Conservation (phyloP, 2,888 invertebrate genomes). For the Acanthosoma haemorrhoidale region DNA sequence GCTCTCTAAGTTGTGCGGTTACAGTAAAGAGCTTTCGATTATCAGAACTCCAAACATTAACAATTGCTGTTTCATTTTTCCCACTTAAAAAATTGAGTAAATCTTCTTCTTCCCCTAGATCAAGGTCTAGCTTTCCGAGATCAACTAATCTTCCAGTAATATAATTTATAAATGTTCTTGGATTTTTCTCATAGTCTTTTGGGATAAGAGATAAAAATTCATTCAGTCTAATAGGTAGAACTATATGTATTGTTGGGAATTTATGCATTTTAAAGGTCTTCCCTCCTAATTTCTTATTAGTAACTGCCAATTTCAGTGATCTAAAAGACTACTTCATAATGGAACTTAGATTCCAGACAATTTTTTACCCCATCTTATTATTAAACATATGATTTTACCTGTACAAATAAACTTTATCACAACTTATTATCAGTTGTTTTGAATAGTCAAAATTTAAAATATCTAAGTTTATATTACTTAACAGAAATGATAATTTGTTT, state of each 20-base stretch:
- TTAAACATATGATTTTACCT: no score
- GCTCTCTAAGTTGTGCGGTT: slow-evolving; percentile 15
- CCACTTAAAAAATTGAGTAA: slow-evolving; percentile 15
- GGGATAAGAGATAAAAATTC: slow-evolving; percentile 20
- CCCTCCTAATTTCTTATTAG: background rate
- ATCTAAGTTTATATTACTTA: no score
- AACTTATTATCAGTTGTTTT: no score
- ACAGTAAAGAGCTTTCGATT: slow-evolving; percentile 15
- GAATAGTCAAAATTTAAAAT: no score
- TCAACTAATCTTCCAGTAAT: slow-evolving; percentile 12
- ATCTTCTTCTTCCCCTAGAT: background rate
- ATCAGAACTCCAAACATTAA: slow-evolving; percentile 18
- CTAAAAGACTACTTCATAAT: no score
- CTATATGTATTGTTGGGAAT: slow-evolving; percentile 20
- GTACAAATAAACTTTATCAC: no score
- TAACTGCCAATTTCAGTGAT: no score
- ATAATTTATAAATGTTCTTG: slow-evolving; percentile 15
- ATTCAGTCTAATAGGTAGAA: background rate
- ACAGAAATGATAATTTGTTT: no score
- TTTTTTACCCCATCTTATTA: no score
- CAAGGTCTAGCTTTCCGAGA: slow-evolving; percentile 11
- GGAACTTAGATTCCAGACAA: no score
- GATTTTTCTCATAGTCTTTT: background rate
- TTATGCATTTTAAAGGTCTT: background rate
- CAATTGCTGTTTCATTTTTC: background rate